A percentile compares a stretch with the other conserved stretches of the same genome.
Evolutionary conservation across 1,140 invertebrate species (phyloP).

Genomic region (Rhagoletis pomonella): DNA sequence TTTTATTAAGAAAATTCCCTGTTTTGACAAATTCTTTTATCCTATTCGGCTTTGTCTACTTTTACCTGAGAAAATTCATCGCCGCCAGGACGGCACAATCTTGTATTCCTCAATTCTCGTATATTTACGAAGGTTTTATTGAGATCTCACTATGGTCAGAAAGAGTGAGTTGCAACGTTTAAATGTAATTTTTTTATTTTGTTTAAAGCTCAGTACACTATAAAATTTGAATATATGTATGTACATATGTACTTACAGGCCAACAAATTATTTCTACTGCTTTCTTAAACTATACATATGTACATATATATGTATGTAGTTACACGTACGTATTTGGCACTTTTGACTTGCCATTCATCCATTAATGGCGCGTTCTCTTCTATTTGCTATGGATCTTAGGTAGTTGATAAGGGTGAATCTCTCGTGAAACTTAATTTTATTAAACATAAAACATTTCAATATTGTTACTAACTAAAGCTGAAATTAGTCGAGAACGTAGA

Average conservation of each 20-base stretch:
- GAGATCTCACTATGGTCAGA: not conserved
- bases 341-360: constrained; percentile 1
- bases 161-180: not conserved
- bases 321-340: not conserved
- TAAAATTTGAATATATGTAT: too few species aligned
- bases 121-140: not conserved
- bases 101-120: not conserved
- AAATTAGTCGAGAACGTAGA: too few species aligned
- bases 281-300: not conserved
- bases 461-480: too few species aligned
- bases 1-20: too few species aligned
- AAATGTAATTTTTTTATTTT: not conserved
- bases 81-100: constrained; percentile 18
- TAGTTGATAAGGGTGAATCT: not conserved
- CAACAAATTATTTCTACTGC: not conserved
- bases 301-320: not conserved
- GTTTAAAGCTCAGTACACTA: constrained; percentile 24
- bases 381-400: not conserved
- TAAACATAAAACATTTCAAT: not conserved
- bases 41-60: not conserved
- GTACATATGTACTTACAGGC: not conserved
- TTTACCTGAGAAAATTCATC: constrained; percentile 7
- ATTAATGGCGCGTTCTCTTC: not conserved
- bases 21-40: too few species aligned
- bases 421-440: not conserved